Conservation (phyloP, 1,140 invertebrate species). For the Drosophila guanche region DNA sequence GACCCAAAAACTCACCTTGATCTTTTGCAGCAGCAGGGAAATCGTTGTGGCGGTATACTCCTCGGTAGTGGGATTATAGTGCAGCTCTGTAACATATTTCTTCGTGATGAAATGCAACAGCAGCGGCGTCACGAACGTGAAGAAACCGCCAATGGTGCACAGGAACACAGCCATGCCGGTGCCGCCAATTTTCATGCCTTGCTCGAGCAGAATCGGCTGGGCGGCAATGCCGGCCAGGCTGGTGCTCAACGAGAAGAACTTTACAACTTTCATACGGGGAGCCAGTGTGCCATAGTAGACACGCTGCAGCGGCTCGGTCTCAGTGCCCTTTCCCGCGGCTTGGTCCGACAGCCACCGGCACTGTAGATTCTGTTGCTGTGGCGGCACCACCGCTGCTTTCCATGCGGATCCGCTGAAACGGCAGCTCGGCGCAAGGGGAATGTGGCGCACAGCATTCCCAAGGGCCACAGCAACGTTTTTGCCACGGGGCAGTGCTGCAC, state of each 20-base stretch:
- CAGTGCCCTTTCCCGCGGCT: neutral
- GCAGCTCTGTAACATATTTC: conserved; percentile 92
- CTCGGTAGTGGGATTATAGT: conserved; percentile 87
- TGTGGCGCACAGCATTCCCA: conserved; percentile 12
- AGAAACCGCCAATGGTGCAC: conserved; percentile 89
- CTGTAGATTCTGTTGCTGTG: conserved; percentile 30
- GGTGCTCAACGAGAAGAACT: conserved; percentile 91
- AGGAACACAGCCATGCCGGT: conserved; percentile 86
- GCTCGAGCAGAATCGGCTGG: conserved; percentile 89
- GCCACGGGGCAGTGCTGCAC: conserved; percentile 37
- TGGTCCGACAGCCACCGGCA: conserved; percentile 11
- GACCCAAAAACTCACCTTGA: conserved; percentile 84
- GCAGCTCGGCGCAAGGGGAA: conserved; percentile 11
- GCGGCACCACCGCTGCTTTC: conserved; percentile 5
- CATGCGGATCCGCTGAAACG: conserved; percentile 13
- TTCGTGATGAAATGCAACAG: conserved; percentile 92
- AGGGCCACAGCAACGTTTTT: conserved; percentile 28
- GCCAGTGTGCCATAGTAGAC: conserved; percentile 88
- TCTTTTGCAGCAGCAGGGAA: conserved; percentile 87
- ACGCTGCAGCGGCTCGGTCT: conserved; percentile 47
- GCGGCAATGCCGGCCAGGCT: conserved; percentile 87
- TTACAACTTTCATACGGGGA: conserved; percentile 88
- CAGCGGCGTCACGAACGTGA: conserved; percentile 92
- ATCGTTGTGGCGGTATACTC: conserved; percentile 89
- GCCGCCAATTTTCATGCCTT: conserved; percentile 85